Evolutionary conservation across 1,140 invertebrate species (phyloP), one percentile per base, ranked within the genome.

Genomic region (Pectinophora gossypiella): DNA sequence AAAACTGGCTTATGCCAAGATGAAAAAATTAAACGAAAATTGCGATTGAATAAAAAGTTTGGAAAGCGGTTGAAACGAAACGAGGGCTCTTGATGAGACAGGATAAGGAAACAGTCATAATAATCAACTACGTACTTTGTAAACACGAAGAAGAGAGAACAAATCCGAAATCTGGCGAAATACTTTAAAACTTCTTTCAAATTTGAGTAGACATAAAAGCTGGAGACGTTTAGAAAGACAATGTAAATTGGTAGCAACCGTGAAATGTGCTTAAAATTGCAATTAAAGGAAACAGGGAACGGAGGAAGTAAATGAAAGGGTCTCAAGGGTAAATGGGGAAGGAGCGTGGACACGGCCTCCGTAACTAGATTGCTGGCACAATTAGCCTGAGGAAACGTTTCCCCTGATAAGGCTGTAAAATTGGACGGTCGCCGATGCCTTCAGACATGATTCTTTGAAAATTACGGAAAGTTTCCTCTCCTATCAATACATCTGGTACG

Each of bases 361-460:
- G 43, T 64, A 66, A 76, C 61, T 63, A 54, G 61, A 70, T 71
- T 76, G 70, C 69, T 68, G 54, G 55, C 42, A 55, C 64, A 71
- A 76, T 71, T 76, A 68, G 57, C 64, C 64, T 57, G 51, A 36
- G 64, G 47, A 65, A 72, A 72, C 64, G 60, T 68, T 67, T 67
- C 32, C 12, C 51, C 27, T 53, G 59, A 59, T 57, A 64, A 61
- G 59, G 46, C 49, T 47, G 36, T 49, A 21, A 38, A 54, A 61
- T 51, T 51, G 50, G 20, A 32, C 32, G 46, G 18, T 35, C 15
- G 46, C 18, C n/a, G 20, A 10, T 43, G 22, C 22, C 22, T 47
- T 32, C 27, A 32, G n/a, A n/a, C n/a, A n/a, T n/a, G n/a, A n/a
- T n/a, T n/a, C n/a, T n/a, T n/a, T n/a, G n/a, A n/a, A n/a, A n/a